These are phyloP conservation scores for Xiphydria camelus DNA, from an alignment of 2,888 invertebrate genomes.

Conservation along the genomic window DNA sequence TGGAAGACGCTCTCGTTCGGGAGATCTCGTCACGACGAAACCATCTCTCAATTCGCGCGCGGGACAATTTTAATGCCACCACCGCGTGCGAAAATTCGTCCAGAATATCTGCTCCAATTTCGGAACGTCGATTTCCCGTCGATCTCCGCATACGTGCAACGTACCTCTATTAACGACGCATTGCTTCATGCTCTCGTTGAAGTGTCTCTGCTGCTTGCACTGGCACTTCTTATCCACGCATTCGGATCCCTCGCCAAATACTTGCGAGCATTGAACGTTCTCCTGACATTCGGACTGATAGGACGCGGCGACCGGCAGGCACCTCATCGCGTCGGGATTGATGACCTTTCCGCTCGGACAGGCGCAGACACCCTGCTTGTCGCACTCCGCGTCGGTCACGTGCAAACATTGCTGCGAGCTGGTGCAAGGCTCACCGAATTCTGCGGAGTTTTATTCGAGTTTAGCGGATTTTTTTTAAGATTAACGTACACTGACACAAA, in stretches of 20 bases:
- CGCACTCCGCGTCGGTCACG: constrained; percentile 27
- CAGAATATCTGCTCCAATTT: too few species aligned
- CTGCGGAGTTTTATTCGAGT: constrained; percentile 19
- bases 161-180: constrained; percentile 29
- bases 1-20: too few species aligned
- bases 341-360: constrained; percentile 23
- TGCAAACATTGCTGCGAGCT: constrained; percentile 29
- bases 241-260: constrained; percentile 16
- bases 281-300: constrained; percentile 28
- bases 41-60: too few species aligned
- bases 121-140: too few species aligned
- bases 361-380: constrained; percentile 20
- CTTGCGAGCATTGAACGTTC: constrained; percentile 25
- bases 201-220: constrained; percentile 28
- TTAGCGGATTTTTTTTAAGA: too few species aligned
- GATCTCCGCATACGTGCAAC: too few species aligned
- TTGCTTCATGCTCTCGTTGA: constrained; percentile 11
- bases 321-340: constrained; percentile 16
- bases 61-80: too few species aligned
- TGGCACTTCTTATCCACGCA: constrained; percentile 30
- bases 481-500: too few species aligned
- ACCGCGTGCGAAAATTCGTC: too few species aligned
- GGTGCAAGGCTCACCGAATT: constrained; percentile 22
- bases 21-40: too few species aligned
- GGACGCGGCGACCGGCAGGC: constrained; percentile 22